Evolutionary conservation across 2,888 invertebrate genomes (phyloP), one percentile per base, ranked within the genome.

Genomic region (Oxystoma pomonae): DNA sequence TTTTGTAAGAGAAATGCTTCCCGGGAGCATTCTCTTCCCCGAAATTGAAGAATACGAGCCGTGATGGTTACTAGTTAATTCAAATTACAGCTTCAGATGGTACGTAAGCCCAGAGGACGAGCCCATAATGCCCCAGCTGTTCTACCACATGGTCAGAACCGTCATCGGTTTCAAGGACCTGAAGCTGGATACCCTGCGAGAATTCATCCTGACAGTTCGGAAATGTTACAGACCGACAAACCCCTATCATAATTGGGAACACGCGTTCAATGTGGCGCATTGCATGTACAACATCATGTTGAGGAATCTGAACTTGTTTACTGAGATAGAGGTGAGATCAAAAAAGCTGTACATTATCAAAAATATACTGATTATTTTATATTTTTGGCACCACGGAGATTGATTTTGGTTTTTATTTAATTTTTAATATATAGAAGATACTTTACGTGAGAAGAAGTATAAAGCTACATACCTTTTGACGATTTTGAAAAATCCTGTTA

Each of bases 191-290:
- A 69, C 69, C 1, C 68, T 84, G 18, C 81, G 81, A 0, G 80
- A 76, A 70, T 86, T 86, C 71, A 77, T 83, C 0, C 75, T 86
- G 12, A 82, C 84, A 0, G 77, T 84, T 1, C 72, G 74, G 66
- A 79, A 80, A 65, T 75, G 77, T 64, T 87, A 87, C 70, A 77
- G 86, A 1, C 68, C 78, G 51, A 12, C 12, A 3, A 85, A 85
- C 68, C 83, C 85, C 0, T 88, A 87, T 70, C 87, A 87, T 70
- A 87, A 87, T 73, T 84, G 85, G 1, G 84, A 86, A 59, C 87
- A 88, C 68, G 87, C 86, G 0, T 87, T 87, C 74, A 83, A 82
- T 60, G 86, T 86, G 59, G 82, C 83, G 0, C 87, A 88, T 72
- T 85, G 85, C 56, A 83, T 87, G 83, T 87, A 80, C 68, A 75